These are phyloP conservation scores for Polypterus senegalus DNA, from an alignment of 2,113 vertebrate species.

Conservation along the genomic window DNA sequence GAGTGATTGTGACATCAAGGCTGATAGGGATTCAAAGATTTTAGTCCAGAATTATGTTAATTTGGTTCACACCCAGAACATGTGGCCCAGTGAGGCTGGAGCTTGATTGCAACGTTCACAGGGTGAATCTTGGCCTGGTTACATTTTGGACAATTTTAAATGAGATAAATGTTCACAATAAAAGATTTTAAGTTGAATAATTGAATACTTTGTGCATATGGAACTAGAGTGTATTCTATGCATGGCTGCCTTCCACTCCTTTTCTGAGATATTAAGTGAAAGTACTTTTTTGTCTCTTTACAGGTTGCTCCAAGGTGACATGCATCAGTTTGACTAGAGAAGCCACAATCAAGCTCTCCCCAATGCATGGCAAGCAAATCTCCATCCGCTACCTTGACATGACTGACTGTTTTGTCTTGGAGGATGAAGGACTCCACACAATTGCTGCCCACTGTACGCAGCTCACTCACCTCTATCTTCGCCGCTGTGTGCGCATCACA, in stretches of 20 bases:
- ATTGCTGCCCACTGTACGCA: constrained; percentile 93
- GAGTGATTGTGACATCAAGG: no score
- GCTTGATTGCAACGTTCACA: no score
- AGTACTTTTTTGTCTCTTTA: constrained; percentile 15
- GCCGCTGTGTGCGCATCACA: constrained; percentile 82
- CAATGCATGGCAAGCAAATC: constrained; percentile 82
- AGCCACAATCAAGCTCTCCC: constrained; percentile 74
- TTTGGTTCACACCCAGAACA: no score
- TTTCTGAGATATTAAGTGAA: background rate
- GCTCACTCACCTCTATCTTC: constrained; percentile 89
- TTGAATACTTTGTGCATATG: background rate
- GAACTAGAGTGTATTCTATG: no score
- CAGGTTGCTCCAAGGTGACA: constrained; percentile 94
- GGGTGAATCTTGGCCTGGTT: no score
- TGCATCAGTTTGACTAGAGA: constrained; percentile 91
- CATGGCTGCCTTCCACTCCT: no score
- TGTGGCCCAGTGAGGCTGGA: no score
- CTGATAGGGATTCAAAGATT: no score
- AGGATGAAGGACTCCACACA: constrained; percentile 86
- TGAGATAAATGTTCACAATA: no score
- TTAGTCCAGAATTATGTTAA: no score
- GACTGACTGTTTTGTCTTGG: constrained; percentile 90
- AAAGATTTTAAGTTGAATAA: background rate
- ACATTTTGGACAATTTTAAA: no score
- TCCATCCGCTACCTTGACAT: constrained; percentile 91